Base-by-base conservation (phyloP, 2,797 vertebrate genomes). In the Sphenodon punctatus region DNA sequence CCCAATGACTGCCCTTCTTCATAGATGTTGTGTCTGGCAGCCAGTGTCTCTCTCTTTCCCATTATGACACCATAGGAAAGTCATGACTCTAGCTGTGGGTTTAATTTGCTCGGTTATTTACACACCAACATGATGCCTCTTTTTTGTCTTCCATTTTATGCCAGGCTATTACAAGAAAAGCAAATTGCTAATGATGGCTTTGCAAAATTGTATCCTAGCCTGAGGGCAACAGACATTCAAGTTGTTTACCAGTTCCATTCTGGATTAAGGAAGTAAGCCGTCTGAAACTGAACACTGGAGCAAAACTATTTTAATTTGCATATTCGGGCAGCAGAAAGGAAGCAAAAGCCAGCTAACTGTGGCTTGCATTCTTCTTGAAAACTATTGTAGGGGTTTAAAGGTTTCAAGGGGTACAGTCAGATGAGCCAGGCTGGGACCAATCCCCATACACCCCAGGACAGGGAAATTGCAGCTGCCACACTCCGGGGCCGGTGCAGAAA, bases 51-150 rank as follows among this genome's bases (percentile, higher is more conserved):
- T 11, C 3, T 5, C 0, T 16, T 7, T 68, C 3, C 23, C 64
- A 12, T 32, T 73, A 38, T 46, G 4, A 20, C 84, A 58, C 7
- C 12, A 19, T 61, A 75, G 61, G 7, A 49, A 11, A 8, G 25
- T 1, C 45, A 70, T 3, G 36, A 5, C 8, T 61, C 73, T 66
- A 13, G 23, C 6, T 25, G 63, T 25, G 2, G 42, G 36, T 39
- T 75, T 67, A 73, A 59, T 75, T 78, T 3, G 36, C n/a, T 36
- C 8, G 32, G 55, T 70, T 75, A 65, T 39, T 86, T 78, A 70
- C 7, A n/a, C 27, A n/a, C 32, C 8, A 65, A 38, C 10, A 78
- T 49, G 36, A 78, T 14, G 2, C 13, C 64, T 1, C 56, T 59
- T 74, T 82, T 27, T 60, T 45, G 68, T n/a, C n/a, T n/a, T n/a